Conservation (phyloP, 53 echinoderm and acorn worm genomes). For the Henricia sp. region DNA sequence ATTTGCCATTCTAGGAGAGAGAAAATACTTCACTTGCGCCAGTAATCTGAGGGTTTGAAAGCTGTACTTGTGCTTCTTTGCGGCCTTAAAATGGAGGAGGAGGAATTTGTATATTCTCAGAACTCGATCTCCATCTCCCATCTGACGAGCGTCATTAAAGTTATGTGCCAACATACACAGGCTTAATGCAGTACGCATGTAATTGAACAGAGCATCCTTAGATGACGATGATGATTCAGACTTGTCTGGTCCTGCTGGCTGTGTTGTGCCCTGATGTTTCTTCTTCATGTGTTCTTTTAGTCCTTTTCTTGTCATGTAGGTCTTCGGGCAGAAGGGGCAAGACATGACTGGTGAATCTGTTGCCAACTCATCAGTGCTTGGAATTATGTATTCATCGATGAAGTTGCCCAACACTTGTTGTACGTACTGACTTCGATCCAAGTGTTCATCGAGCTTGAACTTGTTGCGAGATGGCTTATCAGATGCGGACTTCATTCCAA, state of each 20-base stretch:
- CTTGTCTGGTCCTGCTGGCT: not conserved
- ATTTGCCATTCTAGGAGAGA: conserved; percentile 60
- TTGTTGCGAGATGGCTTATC: too few species aligned
- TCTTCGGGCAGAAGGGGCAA: not conserved
- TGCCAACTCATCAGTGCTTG: too few species aligned
- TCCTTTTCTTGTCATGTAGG: not conserved
- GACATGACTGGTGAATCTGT: too few species aligned
- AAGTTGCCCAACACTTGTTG: too few species aligned
- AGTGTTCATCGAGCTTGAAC: too few species aligned
- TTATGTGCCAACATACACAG: conserved; percentile 50
- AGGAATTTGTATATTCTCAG: conserved; percentile 63
- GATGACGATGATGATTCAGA: too few species aligned
- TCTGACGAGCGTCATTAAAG: conserved; percentile 62
- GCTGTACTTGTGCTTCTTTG: conserved; percentile 69
- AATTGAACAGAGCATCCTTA: not conserved
- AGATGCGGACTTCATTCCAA: too few species aligned
- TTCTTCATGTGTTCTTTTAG: not conserved
- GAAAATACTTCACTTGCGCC: conserved; percentile 65
- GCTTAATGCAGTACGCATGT: conserved; percentile 18
- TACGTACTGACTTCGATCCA: too few species aligned
- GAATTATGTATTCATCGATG: too few species aligned
- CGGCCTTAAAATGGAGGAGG: conserved; percentile 68
- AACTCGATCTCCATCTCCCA: conserved; percentile 56
- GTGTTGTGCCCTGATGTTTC: not conserved
- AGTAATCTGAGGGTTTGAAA: conserved; percentile 66